These are phyloP conservation scores for Hemiscyllium ocellatum DNA, from an alignment of 2,113 vertebrate species.

Conservation along the genomic window DNA sequence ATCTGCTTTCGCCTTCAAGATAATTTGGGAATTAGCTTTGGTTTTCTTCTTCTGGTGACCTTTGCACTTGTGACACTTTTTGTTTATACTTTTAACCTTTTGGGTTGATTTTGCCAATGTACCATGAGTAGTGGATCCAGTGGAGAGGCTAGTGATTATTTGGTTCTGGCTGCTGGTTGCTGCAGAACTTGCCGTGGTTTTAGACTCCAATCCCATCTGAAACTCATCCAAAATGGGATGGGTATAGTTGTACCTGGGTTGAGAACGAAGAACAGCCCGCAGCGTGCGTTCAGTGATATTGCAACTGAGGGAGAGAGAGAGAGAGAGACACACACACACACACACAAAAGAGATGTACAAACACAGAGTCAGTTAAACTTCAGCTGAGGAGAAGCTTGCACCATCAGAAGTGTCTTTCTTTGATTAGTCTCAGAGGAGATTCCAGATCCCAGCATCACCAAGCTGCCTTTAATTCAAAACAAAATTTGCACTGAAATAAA, in stretches of 20 bases:
- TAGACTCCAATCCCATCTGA: not conserved
- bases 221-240: not conserved
- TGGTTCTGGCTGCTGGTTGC: not conserved
- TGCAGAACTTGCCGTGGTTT: not conserved
- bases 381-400: not conserved
- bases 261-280: conserved; percentile 52
- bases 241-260: conserved; percentile 46
- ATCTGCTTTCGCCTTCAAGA: not conserved
- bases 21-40: not conserved
- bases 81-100: too few relatives aligned
- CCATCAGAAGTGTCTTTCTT: not conserved
- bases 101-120: not conserved
- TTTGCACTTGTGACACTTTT: not conserved
- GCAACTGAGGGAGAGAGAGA: conserved; percentile 49
- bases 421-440: not conserved
- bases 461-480: not conserved
- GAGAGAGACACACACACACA: too few relatives aligned
- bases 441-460: not conserved
- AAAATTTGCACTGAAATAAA: not conserved
- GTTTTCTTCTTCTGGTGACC: not conserved
- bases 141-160: not conserved
- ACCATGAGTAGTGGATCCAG: not conserved
- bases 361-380: not conserved
- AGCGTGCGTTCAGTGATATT: conserved; percentile 42
- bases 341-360: not conserved